Evolutionary conservation across 2,113 vertebrate genomes (phyloP).

Genomic region (Epinephelus moara): DNA sequence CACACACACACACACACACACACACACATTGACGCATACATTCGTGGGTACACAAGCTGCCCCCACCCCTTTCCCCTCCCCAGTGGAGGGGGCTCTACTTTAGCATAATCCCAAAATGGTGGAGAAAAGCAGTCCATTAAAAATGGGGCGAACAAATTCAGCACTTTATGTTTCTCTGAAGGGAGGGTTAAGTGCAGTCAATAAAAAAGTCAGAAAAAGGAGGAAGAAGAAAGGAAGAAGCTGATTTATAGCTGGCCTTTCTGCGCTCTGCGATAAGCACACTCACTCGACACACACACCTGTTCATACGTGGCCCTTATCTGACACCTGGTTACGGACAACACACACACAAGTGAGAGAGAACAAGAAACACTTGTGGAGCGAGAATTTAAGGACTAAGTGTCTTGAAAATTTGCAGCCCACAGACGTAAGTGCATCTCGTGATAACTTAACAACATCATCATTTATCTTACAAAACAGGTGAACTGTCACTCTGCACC

Average conservation of each 20-base stretch:
- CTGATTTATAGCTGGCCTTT: slow-evolving; percentile 55
- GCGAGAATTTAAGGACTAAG: neutral
- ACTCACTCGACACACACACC: slow-evolving; percentile 41
- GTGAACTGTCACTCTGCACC: neutral
- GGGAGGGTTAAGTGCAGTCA: slow-evolving; percentile 73
- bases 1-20: neutral
- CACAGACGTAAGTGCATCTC: neutral
- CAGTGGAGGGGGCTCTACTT: slow-evolving; percentile 52
- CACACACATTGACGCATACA: slow-evolving; percentile 3
- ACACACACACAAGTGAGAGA: slow-evolving; percentile 2
- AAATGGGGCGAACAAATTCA: slow-evolving; percentile 74
- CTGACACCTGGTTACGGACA: slow-evolving; percentile 14
- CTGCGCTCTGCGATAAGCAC: slow-evolving; percentile 41
- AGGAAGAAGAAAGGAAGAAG: slow-evolving; percentile 53
- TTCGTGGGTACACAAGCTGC: slow-evolving; percentile 34
- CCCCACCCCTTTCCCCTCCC: neutral
- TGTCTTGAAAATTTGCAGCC: neutral
- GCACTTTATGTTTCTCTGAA: slow-evolving; percentile 70
- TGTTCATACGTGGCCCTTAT: slow-evolving; percentile 34
- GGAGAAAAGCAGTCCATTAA: slow-evolving; percentile 79
- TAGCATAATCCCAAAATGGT: slow-evolving; percentile 80
- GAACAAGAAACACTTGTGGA: slow-evolving; percentile 14
- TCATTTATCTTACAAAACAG: neutral
- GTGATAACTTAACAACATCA: neutral
- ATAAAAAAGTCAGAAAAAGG: slow-evolving; percentile 71